Conservation (phyloP, 2,797 vertebrate species). For the Danio kyathit region DNA sequence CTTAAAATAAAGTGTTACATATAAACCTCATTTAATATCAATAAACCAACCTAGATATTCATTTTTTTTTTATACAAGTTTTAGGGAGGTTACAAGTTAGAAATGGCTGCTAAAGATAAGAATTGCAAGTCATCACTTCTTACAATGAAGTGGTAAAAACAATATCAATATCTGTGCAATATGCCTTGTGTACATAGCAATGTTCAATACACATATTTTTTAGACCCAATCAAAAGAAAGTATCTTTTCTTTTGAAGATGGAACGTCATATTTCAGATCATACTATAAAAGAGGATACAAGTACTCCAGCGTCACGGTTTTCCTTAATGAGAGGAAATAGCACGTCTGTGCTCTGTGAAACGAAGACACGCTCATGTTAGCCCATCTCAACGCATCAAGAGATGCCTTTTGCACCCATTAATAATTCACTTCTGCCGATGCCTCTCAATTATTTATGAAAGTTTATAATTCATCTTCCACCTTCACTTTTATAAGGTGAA, state of each 20-base stretch:
- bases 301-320: not conserved
- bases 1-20: too few relatives aligned
- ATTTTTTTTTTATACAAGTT: too few relatives aligned
- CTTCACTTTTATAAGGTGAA: conserved; percentile 46
- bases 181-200: too few relatives aligned
- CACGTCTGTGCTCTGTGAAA: not conserved
- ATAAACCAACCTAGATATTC: too few relatives aligned
- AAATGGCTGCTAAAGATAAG: too few relatives aligned
- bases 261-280: not conserved
- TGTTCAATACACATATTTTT: too few relatives aligned
- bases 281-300: not conserved
- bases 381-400: conserved; percentile 28
- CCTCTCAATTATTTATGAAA: conserved; percentile 83
- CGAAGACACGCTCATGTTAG: conserved; percentile 29
- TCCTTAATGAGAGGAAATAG: conserved; percentile 9
- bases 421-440: conserved; percentile 80
- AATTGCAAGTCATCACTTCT: too few relatives aligned
- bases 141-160: too few relatives aligned
- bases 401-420: conserved; percentile 71
- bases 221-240: not conserved
- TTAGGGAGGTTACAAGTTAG: too few relatives aligned
- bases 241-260: not conserved
- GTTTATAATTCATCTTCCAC: conserved; percentile 68
- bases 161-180: too few relatives aligned
- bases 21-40: too few relatives aligned